Conservation (phyloP, 2,797 vertebrate genomes). For the Phoxinus dragarum region DNA sequence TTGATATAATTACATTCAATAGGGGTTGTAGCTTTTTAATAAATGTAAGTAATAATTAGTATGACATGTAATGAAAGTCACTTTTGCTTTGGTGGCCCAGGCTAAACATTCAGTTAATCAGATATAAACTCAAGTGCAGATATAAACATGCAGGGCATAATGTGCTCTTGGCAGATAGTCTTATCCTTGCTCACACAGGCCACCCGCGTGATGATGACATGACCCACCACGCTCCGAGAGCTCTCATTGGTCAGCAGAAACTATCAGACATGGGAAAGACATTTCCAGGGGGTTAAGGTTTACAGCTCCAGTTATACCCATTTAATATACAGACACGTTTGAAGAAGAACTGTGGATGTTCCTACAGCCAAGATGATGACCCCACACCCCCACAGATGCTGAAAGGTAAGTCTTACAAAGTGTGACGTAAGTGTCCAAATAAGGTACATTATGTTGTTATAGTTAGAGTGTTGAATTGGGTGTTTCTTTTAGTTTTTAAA, state of each 20-base stretch:
- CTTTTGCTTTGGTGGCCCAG: not conserved
- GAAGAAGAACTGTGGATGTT: not conserved
- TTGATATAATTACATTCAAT: not conserved
- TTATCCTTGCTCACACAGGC: constrained; percentile 27
- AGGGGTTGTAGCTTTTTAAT: not conserved
- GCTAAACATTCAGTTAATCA: not conserved
- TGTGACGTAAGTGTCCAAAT: not conserved
- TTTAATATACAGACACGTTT: not conserved
- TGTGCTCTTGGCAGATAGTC: constrained; percentile 9
- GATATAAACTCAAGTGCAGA: not conserved
- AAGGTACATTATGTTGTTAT: not conserved
- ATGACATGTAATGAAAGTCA: not conserved
- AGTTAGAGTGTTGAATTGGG: no score
- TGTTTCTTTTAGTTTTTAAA: no score
- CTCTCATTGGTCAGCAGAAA: not conserved
- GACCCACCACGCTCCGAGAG: not conserved
- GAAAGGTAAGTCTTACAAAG: not conserved
- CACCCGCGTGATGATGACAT: not conserved
- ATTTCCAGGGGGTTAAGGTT: not conserved
- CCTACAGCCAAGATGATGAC: not conserved
- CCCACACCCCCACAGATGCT: not conserved
- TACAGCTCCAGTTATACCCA: not conserved
- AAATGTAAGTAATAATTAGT: not conserved
- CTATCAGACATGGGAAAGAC: not conserved
- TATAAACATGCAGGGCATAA: not conserved